Base-by-base conservation (phyloP, 2,797 vertebrate genomes). In the Typhlichthys eigenmanni region DNA sequence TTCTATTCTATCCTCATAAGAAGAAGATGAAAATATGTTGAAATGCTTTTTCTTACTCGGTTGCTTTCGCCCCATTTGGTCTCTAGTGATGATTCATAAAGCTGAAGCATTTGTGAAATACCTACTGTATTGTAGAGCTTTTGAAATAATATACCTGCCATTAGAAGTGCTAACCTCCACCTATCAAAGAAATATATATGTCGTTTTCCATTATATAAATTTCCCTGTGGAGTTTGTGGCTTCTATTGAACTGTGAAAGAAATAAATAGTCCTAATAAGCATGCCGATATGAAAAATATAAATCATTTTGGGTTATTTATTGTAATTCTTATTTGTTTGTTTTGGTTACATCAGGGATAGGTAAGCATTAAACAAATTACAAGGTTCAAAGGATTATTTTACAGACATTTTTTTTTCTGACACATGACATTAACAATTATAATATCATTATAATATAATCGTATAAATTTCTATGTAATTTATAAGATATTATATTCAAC, bases 1-100 rank as follows among this genome's bases (percentile, higher is more conserved):
- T 74, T 76, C 69, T 74, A 66, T 74, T 76, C 69, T 74, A 64
- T 79, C 78, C 76, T 69, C 59, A 69, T 49, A 68, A 52, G 9
- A 54, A 56, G 1, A 1, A 1, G 3, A 76, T n/a, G 1, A 63
- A 2, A 34, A 45, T 12, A 24, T 24, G 11, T 54, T 11, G 17
- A 10, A 24, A 12, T 38, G 46, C 0, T 14, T 53, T 38, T 55
- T 68, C 13, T 71, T 14, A 56, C 16, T n/a, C 1, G 14, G 16
- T 12, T 57, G 55, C 32, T 53, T 60, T 55, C 5, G 47, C 1
- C 46, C 43, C 7, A 50, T 13, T 11, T 19, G 4, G 13, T 29
- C 24, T 2, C 29, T 51, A 57, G 62, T 66, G 64, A 50, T 43
- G 16, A 43, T 9, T 43, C 38, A 43, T 43, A 43, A 10, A 49